These are phyloP conservation scores for Phalacrocorax pelagicus DNA, from an alignment of 2,113 vertebrate genomes.

Conservation along the genomic window DNA sequence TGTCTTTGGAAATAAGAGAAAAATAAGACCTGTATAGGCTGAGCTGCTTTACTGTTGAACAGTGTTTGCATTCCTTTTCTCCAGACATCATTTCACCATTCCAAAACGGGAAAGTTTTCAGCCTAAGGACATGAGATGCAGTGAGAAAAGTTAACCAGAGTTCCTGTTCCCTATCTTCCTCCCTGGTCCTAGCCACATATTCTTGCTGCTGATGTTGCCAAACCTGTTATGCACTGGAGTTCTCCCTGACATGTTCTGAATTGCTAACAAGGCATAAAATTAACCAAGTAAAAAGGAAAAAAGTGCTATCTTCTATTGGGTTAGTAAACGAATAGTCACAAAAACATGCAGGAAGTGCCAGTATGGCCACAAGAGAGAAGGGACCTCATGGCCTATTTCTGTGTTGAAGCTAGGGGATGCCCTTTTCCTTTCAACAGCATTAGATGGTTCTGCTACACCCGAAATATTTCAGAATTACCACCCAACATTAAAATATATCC, in stretches of 20 bases:
- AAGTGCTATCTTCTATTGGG: not conserved
- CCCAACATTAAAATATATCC: not conserved
- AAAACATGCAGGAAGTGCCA: not conserved
- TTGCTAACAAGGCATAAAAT: not conserved
- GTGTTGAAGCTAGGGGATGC: not conserved
- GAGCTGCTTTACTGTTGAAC: not conserved
- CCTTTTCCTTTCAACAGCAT: not conserved
- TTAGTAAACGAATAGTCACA: not conserved
- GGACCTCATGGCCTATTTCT: not conserved
- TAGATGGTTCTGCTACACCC: not conserved
- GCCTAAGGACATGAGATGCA: not conserved
- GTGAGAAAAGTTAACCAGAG: not conserved
- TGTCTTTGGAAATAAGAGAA: not conserved
- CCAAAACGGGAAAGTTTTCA: not conserved
- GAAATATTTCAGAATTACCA: not conserved
- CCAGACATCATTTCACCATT: not conserved
- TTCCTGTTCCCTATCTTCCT: not conserved
- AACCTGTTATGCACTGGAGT: not conserved
- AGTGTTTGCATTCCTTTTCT: not conserved
- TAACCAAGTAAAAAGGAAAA: not conserved
- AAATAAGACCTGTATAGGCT: not conserved
- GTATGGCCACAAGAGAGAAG: not conserved
- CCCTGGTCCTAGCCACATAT: not conserved
- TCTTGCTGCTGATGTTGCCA: slow-evolving; percentile 10
- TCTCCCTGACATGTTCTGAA: not conserved